phyloP scores from a whole-genome alignment of 35 echinoderm and acorn worm species.

The Hemicentrotus pulcherrimus region DNA sequence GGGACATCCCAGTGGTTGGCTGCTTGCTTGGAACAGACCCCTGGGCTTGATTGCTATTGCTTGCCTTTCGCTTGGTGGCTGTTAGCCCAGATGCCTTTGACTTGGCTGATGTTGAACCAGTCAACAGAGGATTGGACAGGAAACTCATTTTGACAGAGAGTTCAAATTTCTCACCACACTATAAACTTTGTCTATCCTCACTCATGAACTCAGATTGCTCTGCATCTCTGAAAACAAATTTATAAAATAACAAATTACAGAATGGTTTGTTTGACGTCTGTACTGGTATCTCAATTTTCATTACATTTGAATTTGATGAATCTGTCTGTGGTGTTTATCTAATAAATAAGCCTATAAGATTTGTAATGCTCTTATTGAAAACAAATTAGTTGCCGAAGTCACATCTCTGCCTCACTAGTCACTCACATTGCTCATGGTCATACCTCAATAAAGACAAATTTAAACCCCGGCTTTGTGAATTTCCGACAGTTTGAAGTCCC shows the following conservation, averaged over 20 bases:
- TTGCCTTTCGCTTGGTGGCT: slow-evolving; percentile 28
- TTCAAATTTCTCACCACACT: not conserved
- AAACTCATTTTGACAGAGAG: slow-evolving; percentile 18
- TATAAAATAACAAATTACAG: not conserved
- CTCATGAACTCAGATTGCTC: not conserved
- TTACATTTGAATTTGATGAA: too few relatives aligned
- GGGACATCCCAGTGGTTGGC: not conserved
- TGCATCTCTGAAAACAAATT: not conserved
- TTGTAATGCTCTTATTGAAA: too few relatives aligned
- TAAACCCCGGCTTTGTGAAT: too few relatives aligned
- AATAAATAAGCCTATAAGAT: too few relatives aligned
- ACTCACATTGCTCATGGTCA: too few relatives aligned
- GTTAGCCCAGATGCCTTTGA: not conserved
- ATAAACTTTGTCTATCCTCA: not conserved
- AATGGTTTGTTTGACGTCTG: not conserved
- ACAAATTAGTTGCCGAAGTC: too few relatives aligned
- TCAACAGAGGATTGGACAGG: slow-evolving; percentile 33
- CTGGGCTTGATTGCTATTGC: not conserved
- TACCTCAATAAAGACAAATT: too few relatives aligned
- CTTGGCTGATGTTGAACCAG: not conserved
- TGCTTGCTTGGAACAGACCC: not conserved
- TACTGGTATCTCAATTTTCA: too few relatives aligned
- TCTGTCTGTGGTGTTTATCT: too few relatives aligned
- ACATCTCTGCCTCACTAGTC: too few relatives aligned
- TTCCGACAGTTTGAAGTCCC: too few relatives aligned